Base-by-base conservation (phyloP, 2,797 vertebrate genomes). In the Pelochelys cantorii region DNA sequence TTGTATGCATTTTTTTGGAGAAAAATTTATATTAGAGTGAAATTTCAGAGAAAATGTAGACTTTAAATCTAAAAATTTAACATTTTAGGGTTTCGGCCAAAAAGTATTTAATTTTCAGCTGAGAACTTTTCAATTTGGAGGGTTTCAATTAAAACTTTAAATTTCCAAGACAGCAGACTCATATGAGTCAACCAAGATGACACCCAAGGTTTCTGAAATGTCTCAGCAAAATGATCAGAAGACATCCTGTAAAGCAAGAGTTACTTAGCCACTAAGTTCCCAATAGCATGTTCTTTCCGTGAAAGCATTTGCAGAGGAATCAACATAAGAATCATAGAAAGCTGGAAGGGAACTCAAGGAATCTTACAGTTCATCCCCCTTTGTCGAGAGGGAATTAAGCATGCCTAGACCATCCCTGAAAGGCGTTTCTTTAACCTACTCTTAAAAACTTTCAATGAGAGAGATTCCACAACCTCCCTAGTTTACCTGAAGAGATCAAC, bases 231-330 rank as follows among this genome's bases (percentile, higher is more conserved):
- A 4, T 34, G 62, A 68, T 91, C 34, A 79, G 84, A 94, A 93
- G 94, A 83, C 15, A 89, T 62, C 92, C 90, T 78, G 82, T 89
- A 88, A 94, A 94, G 55, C 52, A 0, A 81, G 29, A 68, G 4
- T 88, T 94, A 86, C 95, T 91, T 89, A 93, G 94, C 86, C 91
- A 82, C 83, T 95, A 85, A 11, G 34, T 88, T 97, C 93, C 87
- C 91, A 92, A 87, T 90, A 95, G 90, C 65, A 85, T 80, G 85
- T 75, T 95, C 78, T 89, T 96, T 95, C 74, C 87, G 84, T 86
- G 82, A 62, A 94, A 94, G 42, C 2, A 0, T 90, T 94, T 94
- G 74, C 48, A 94, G 92, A 84, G 80, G 92, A 95, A 94, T 13
- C 82, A 95, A 85, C 34, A 81, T 29, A 90, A 86, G 89, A 89